Percentiles rank a stretch among this genome's conserved stretches.
phyloP scores from a whole-genome alignment of 2,797 vertebrate genomes.

The Eulemur coronatus region DNA sequence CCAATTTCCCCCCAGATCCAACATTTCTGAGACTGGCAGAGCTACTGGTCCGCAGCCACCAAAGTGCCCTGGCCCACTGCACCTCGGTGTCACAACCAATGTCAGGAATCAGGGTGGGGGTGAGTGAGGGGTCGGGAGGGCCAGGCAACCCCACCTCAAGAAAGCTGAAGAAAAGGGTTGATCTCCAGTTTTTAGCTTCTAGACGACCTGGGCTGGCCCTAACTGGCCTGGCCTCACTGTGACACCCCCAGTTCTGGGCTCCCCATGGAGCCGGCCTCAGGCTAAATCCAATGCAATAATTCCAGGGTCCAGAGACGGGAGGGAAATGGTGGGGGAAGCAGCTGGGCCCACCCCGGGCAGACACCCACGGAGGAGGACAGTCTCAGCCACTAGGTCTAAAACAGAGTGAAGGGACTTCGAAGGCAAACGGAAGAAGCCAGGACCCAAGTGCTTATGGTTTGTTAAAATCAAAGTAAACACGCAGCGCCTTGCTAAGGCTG shows the following conservation, averaged over 20 bases:
- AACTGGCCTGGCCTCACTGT: conserved; percentile 84
- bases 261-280: conserved; percentile 88
- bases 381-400: not conserved
- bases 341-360: not conserved
- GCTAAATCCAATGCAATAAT: conserved; percentile 92
- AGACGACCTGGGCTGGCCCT: conserved; percentile 75
- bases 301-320: conserved; percentile 86
- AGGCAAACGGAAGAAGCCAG: not conserved
- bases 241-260: conserved; percentile 88
- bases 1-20: not conserved
- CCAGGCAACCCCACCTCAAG: conserved; percentile 57
- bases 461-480: not conserved
- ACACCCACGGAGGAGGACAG: not conserved
- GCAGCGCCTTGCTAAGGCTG: not conserved
- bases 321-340: conserved; percentile 51
- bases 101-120: not conserved
- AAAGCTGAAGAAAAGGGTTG: conserved; percentile 79
- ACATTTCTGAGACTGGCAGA: not conserved
- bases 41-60: not conserved
- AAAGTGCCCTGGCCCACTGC: not conserved
- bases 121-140: conserved; percentile 49
- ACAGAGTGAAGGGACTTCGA: not conserved
- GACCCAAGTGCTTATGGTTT: not conserved
- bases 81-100: not conserved
- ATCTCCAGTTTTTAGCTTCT: conserved; percentile 68